A percentile compares a stretch with the other conserved stretches of the same genome.
Evolutionary conservation across 2,888 invertebrate genomes (phyloP).

Genomic region (Camponotus fellah): DNA sequence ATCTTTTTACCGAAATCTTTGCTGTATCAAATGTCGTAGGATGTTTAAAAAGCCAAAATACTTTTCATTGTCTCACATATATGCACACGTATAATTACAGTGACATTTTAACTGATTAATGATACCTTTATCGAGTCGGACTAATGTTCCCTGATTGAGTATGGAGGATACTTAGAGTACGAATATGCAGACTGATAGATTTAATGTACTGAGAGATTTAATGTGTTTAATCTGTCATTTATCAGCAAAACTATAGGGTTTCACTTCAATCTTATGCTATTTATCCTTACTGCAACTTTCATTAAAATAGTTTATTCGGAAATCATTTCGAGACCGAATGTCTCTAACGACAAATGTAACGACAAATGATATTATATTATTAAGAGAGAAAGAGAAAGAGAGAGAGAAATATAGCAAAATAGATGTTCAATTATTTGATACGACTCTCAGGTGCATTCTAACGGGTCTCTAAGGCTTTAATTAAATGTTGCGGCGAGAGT

Average conservation of each 20-base stretch:
- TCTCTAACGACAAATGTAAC: background rate
- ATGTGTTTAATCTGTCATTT: background rate
- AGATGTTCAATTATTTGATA: slow-evolving; percentile 26
- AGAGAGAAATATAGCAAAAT: background rate
- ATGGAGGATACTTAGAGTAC: background rate
- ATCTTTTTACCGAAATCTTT: slow-evolving; percentile 20
- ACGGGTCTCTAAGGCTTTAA: background rate
- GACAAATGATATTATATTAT: background rate
- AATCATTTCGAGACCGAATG: background rate
- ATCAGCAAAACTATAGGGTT: slow-evolving; percentile 14
- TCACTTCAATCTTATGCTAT: background rate
- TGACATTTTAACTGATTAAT: background rate
- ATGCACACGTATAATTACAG: background rate
- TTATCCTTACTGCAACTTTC: background rate
- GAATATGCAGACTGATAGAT: slow-evolving; percentile 38
- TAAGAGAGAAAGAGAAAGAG: background rate
- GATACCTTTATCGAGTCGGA: slow-evolving; percentile 8
- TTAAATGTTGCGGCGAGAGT: background rate
- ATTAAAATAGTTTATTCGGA: background rate
- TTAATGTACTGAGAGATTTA: slow-evolving; percentile 42
- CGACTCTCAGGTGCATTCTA: background rate
- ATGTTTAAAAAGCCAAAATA: slow-evolving; percentile 1
- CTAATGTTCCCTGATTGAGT: background rate
- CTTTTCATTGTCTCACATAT: background rate
- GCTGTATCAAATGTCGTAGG: background rate